Percentiles rank a stretch among this genome's conserved stretches.
Evolutionary conservation across 2,797 vertebrate genomes (phyloP).

Genomic region (Astyanax mexicanus): DNA sequence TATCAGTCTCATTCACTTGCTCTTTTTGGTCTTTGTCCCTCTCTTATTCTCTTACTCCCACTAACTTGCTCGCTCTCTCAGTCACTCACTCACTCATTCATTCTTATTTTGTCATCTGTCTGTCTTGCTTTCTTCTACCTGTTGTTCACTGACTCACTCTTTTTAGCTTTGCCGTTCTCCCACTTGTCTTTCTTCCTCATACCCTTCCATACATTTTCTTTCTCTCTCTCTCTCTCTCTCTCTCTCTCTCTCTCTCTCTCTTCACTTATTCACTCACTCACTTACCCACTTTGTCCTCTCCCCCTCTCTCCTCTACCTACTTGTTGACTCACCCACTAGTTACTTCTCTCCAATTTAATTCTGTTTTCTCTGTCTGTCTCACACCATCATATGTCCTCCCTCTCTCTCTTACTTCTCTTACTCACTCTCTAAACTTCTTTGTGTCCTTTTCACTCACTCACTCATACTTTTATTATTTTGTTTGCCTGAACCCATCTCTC

Average conservation of each 20-base stretch:
- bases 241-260: neutral
- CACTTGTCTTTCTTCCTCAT: too few relatives aligned
- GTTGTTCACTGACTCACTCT: too few relatives aligned
- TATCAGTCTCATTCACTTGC: neutral
- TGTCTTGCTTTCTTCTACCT: too few relatives aligned
- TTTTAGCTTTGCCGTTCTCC: too few relatives aligned
- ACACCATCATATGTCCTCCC: neutral
- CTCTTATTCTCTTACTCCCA: neutral
- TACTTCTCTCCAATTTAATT: neutral
- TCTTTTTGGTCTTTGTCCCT: neutral
- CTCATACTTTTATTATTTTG: neutral
- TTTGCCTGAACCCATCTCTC: too few relatives aligned
- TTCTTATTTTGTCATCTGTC: neutral
- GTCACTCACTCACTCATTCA: neutral
- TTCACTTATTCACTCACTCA: neutral
- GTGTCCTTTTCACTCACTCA: neutral
- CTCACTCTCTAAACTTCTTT: conserved; percentile 12
- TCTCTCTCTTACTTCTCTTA: neutral
- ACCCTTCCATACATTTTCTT: too few relatives aligned
- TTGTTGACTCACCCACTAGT: neutral
- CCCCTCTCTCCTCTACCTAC: neutral
- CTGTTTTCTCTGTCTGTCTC: neutral
- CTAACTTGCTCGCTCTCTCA: too few relatives aligned
- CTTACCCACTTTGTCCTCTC: neutral
- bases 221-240: neutral